Evolutionary conservation across 2,888 invertebrate species (phyloP).

Genomic region (Agrotis clavis): DNA sequence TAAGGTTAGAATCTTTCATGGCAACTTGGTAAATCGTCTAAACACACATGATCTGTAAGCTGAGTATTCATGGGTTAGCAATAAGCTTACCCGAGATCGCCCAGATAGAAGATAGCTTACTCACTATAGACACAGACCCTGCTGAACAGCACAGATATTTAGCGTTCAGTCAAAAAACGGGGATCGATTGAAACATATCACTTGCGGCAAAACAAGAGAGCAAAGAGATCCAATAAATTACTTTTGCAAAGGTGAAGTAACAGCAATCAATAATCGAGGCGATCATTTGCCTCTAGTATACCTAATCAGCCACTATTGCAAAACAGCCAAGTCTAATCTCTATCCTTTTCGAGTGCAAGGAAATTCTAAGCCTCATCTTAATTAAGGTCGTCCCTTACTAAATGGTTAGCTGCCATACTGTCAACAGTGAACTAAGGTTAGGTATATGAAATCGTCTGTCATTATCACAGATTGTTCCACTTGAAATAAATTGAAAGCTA

Average conservation of each 20-base stretch:
- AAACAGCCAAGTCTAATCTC: no score
- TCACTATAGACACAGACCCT: no score
- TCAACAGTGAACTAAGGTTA: constrained; percentile 29
- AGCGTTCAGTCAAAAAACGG: no score
- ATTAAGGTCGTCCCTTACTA: constrained; percentile 24
- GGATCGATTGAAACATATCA: no score
- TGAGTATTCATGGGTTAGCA: background rate
- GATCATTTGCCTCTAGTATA: no score
- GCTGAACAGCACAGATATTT: no score
- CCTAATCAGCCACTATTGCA: no score
- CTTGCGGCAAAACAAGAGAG: no score
- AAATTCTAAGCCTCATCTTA: background rate
- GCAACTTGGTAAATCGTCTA: background rate
- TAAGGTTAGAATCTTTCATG: no score
- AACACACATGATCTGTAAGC: background rate
- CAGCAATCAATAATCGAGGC: no score
- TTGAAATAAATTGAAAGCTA: constrained; percentile 59
- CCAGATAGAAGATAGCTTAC: background rate
- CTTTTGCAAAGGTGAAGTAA: no score
- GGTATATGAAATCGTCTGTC: constrained; percentile 24
- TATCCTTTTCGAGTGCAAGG: background rate
- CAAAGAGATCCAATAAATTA: no score
- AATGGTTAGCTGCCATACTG: constrained; percentile 22
- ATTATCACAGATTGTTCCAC: constrained; percentile 51
- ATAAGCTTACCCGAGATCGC: background rate